Evolutionary conservation across 2,797 vertebrate species (phyloP).

Genomic region (Dermochelys coriacea): DNA sequence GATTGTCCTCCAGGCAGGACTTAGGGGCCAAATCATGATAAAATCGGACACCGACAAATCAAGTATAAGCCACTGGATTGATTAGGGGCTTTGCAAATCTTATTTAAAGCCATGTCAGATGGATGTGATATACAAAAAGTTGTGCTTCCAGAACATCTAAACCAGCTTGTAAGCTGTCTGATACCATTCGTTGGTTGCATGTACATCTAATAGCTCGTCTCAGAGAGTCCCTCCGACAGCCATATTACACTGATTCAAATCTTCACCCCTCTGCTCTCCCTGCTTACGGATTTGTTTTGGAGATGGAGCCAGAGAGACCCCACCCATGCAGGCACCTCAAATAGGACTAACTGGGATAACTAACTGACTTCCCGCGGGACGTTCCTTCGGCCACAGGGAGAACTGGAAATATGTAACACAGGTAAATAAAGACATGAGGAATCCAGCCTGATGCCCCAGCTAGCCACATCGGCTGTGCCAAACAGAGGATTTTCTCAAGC

Average conservation of each 20-base stretch:
- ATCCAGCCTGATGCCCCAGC: neutral
- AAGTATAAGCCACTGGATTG: neutral
- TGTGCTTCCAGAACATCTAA: neutral
- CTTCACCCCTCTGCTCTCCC: neutral
- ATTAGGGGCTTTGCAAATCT: neutral
- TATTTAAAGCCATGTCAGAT: neutral
- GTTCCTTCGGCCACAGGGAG: neutral
- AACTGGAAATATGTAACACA: neutral
- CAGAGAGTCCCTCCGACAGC: neutral
- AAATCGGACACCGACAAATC: neutral
- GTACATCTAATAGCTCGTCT: neutral
- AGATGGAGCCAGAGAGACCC: neutral
- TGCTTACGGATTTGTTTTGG: neutral
- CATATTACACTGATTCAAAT: neutral
- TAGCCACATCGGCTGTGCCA: neutral
- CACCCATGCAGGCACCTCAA: neutral
- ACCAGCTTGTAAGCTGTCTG: neutral
- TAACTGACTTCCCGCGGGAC: neutral
- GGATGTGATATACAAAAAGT: neutral
- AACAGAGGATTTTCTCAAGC: neutral
- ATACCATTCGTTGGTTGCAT: neutral
- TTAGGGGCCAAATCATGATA: accelerated
- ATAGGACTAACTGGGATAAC: neutral
- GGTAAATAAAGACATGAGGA: neutral
- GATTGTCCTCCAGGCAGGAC: neutral